Base-by-base conservation (phyloP, 2,888 invertebrate genomes). In the Eupithecia tripunctaria region DNA sequence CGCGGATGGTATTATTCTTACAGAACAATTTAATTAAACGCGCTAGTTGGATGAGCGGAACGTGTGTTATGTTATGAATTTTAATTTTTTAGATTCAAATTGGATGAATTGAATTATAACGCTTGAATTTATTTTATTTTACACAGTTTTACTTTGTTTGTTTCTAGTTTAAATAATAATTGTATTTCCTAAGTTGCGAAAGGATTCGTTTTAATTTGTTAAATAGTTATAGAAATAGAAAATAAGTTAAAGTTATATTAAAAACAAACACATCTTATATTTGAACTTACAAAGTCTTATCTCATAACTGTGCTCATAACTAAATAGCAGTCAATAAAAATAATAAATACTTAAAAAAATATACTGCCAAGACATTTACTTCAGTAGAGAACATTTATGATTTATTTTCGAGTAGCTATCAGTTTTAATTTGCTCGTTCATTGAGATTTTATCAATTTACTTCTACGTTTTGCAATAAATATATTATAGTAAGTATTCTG, bases 21-120 rank as follows among this genome's bases (percentile, higher is more conserved):
- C 3, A 51, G 47, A 51, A 29, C 66, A 51, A 47, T 47, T 47
- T 66, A 66, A 66, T 66, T 32, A 29, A 66, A 12, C 47, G 29
- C 15, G n/a, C n/a, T 29, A 66, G 66, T 66, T 47, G n/a, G 66
- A 66, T 47, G 27, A 66, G n/a, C 25, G 15, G 43, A 14, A 21
- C 60, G 60, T 29, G 60, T 18, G 59, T 27, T 56, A 59, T 59
- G 27, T 27, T n/a, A 56, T 56, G 51, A 56, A 56, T 56, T 56
- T 56, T 21, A 56, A 51, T 21, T 21, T 51, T 51, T 21, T 21
- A 51, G 21, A 51, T 51, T 51, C 10, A 51, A 51, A 51, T 51
- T 21, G 47, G 47, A 47, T 43, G 47, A n/a, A 47, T n/a, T 43
- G 18, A n/a, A 43, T n/a, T 43, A 43, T 6, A n/a, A 18, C 8